These are phyloP conservation scores for Psilopsiagon aurifrons DNA, from an alignment of 2,113 vertebrate genomes.

Conservation along the genomic window DNA sequence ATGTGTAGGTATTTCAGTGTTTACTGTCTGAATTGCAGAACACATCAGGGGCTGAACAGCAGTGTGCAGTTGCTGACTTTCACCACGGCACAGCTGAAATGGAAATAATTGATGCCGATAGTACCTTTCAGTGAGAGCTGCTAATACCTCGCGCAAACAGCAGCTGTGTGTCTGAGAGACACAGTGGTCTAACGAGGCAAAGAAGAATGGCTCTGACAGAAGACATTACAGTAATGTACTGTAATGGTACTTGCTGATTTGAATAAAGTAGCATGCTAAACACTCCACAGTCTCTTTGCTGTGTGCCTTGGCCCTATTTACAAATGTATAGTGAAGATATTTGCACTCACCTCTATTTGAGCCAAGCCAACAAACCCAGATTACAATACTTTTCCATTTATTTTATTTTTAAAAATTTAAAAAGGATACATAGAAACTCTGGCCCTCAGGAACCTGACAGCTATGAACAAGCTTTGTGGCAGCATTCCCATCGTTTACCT, in stretches of 20 bases:
- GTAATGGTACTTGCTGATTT: constrained; percentile 55
- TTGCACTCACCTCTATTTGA: background rate
- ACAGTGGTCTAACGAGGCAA: background rate
- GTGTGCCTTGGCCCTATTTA: constrained; percentile 21
- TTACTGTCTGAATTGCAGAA: background rate
- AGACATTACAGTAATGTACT: constrained; percentile 35
- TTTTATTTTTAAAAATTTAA: constrained; percentile 27
- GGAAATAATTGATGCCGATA: constrained; percentile 56
- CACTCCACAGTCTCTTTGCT: background rate
- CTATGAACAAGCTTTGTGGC: background rate
- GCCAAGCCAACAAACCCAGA: background rate
- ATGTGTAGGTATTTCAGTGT: background rate
- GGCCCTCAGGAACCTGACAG: background rate
- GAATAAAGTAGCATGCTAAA: constrained; percentile 49
- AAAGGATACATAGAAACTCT: background rate
- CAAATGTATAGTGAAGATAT: background rate
- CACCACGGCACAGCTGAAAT: background rate
- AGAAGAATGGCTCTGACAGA: constrained; percentile 21
- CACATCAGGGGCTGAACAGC: background rate
- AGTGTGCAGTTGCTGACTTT: background rate
- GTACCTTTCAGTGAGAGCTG: background rate
- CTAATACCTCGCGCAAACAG: background rate
- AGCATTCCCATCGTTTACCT: background rate
- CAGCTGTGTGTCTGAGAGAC: background rate
- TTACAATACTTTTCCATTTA: constrained; percentile 50